Conservation (phyloP, 2,797 vertebrate species). For the Nyctalus aviator region DNA sequence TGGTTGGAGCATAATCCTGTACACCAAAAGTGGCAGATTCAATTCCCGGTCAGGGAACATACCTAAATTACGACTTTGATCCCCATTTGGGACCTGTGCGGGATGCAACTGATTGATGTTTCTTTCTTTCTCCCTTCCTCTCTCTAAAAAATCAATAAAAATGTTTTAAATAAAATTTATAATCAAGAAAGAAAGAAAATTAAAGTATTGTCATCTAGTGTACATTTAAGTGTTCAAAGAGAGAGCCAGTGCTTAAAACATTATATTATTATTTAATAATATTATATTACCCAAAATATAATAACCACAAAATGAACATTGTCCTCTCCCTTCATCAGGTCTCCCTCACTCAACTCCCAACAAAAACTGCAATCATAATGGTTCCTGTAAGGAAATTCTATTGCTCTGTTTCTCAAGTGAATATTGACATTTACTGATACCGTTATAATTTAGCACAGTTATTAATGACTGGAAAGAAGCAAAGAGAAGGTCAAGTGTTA, state of each 20-base stretch:
- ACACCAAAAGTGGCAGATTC: neutral
- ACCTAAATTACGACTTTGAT: neutral
- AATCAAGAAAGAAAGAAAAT: neutral
- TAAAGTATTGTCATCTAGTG: neutral
- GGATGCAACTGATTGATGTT: neutral
- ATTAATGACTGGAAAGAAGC: too few relatives aligned
- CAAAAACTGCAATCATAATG: neutral
- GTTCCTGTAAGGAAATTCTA: constrained; percentile 23
- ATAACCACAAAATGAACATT: neutral
- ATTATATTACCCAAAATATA: neutral
- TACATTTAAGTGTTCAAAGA: neutral
- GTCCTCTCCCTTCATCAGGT: neutral
- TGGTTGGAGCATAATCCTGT: neutral
- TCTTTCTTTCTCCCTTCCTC: neutral
- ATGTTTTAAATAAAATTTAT: neutral
- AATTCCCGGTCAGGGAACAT: neutral
- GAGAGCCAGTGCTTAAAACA: neutral
- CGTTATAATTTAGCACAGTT: too few relatives aligned
- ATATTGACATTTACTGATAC: neutral
- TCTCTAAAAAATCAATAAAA: neutral
- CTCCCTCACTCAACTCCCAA: neutral
- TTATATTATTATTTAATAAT: too few relatives aligned
- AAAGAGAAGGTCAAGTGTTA: too few relatives aligned
- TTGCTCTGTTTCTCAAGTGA: neutral
- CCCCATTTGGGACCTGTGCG: neutral